Evolutionary conservation across 2,797 vertebrate species (phyloP).

Genomic region (Clarias fuscus): DNA sequence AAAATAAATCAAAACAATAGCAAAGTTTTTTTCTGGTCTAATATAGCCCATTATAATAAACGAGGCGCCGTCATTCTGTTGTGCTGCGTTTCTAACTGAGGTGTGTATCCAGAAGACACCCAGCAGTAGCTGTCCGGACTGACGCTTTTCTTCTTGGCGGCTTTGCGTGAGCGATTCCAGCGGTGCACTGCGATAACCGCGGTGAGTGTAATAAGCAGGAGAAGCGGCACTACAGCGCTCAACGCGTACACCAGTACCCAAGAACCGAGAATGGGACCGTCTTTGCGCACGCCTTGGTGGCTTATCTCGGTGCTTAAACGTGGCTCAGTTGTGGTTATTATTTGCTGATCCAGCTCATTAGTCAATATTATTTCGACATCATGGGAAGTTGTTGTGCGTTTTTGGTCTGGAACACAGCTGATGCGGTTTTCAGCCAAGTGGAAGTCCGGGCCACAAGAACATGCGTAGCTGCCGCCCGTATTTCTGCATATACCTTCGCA

Average conservation of each 20-base stretch:
- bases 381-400: neutral
- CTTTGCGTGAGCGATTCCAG: slow-evolving; percentile 64
- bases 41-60: neutral
- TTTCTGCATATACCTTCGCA: slow-evolving; percentile 69
- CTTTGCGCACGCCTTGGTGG: neutral
- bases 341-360: neutral
- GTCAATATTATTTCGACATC: neutral
- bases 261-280: slow-evolving; percentile 15
- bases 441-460: slow-evolving; percentile 55
- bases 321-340: neutral
- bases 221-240: slow-evolving; percentile 66
- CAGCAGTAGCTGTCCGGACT: slow-evolving; percentile 76
- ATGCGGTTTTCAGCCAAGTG: slow-evolving; percentile 47
- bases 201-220: slow-evolving; percentile 64
- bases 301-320: neutral
- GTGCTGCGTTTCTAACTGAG: slow-evolving; percentile 63
- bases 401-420: slow-evolving; percentile 42
- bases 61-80: neutral
- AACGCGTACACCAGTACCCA: slow-evolving; percentile 68
- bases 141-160: slow-evolving; percentile 65
- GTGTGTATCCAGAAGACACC: slow-evolving; percentile 73
- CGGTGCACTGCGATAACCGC: slow-evolving; percentile 63
- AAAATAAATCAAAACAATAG: neutral
- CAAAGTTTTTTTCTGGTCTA: neutral
- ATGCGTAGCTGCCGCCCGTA: slow-evolving; percentile 66